Base-by-base conservation (phyloP, 2,888 invertebrate genomes). In the Agapetus fuscipes region DNA sequence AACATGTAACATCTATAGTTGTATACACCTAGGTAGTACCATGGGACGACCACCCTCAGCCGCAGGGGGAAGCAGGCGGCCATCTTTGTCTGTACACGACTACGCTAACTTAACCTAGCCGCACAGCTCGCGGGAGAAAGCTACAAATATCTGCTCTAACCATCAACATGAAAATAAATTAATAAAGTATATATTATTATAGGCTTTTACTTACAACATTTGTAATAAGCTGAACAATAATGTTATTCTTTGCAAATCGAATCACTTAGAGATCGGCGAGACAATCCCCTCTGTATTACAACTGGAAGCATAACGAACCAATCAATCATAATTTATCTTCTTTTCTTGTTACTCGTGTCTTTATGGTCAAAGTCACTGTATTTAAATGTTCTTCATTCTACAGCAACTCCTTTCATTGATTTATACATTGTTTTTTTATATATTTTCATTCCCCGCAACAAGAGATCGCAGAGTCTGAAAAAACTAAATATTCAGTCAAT, bases 81-180 rank as follows among this genome's bases (percentile, higher is more conserved):
- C 20, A 4, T 20, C 20, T n/a, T n/a, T n/a, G n/a, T n/a, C 20
- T 9, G 20, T 20, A 20, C 20, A 6, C 9, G 5, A 6, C 20
- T 20, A 20, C 20, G 4, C 20, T 20, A 20, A 6, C 20, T 20
- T 20, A 20, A 9, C 20, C 20, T 20, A 20, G 20, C 20, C 20
- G n/a, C n/a, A n/a, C n/a, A 4, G 20, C 9, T 20, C 5, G 9
- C 20, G 9, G 20, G 20, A 20, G 5, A 20, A n/a, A 17, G 34
- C 24, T 26, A 17, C 34, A 36, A 36, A 40, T 36, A 36, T 36
- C 25, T 17, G 14, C 30, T 35, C 29, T 35, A 17, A 27, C 20
- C 27, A 24, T 31, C 36, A 36, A 36, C 37, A 36, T 32, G 30
- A 46, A 46, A 46, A 46, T 46, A 46, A 46, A 43, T 46, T 46